phyloP scores from a whole-genome alignment of 2,113 vertebrate species.

The Ciconia stormi region DNA sequence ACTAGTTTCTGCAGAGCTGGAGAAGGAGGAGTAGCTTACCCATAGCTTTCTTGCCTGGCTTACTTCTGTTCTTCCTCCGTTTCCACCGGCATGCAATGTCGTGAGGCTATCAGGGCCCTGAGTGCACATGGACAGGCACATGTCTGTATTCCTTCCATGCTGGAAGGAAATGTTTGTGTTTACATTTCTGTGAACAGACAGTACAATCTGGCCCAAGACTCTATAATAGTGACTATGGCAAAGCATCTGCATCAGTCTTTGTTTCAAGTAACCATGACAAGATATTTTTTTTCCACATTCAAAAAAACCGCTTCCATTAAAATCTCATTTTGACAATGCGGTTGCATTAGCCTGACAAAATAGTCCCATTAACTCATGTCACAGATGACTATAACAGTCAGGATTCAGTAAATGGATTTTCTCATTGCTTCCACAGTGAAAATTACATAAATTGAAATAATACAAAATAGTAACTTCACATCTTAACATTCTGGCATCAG shows the following conservation, averaged over 20 bases:
- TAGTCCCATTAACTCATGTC: background rate
- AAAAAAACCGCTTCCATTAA: background rate
- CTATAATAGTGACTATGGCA: background rate
- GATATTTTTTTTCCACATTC: background rate
- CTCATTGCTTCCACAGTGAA: background rate
- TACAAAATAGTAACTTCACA: background rate
- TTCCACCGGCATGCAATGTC: background rate
- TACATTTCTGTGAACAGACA: background rate
- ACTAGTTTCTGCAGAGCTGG: background rate
- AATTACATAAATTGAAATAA: background rate
- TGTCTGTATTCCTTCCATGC: background rate
- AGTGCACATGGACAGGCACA: background rate
- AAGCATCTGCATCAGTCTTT: background rate
- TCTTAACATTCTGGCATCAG: background rate
- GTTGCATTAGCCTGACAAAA: background rate
- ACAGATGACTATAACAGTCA: background rate
- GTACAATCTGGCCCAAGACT: too few species aligned
- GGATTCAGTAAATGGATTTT: background rate
- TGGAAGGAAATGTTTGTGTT: background rate
- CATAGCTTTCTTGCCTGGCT: background rate
- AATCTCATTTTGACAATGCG: background rate
- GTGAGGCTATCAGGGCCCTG: background rate
- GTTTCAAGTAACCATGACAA: background rate
- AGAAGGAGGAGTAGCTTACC: background rate
- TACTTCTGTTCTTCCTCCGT: background rate